Evolutionary conservation across 2,888 invertebrate species (phyloP).

Genomic region (Creontiades dilutus): DNA sequence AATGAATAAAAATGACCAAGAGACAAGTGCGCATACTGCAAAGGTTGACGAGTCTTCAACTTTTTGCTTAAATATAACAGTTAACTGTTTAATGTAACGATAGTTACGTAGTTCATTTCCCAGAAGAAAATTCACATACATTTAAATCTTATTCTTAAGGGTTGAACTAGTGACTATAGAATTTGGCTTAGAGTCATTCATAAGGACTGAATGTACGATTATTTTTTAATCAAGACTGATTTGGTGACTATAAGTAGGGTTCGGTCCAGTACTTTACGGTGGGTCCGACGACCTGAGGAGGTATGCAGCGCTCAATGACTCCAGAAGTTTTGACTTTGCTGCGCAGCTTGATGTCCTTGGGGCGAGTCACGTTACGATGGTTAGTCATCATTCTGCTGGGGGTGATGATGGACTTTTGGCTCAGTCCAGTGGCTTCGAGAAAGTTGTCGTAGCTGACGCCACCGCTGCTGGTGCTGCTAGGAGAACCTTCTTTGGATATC

Average conservation of each 20-base stretch:
- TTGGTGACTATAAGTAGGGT: conserved; percentile 78
- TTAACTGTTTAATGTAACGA: not conserved
- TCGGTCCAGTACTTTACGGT: conserved; percentile 80
- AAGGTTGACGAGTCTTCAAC: too few species aligned
- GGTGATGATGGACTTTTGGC: conserved; percentile 88
- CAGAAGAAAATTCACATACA: not conserved
- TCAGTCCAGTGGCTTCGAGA: conserved; percentile 88
- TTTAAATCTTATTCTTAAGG: not conserved
- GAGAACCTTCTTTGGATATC: conserved; percentile 79
- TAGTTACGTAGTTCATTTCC: not conserved
- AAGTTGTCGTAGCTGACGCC: conserved; percentile 84
- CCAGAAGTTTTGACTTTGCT: conserved; percentile 83
- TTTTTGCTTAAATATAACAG: too few species aligned
- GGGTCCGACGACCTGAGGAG: conserved; percentile 77
- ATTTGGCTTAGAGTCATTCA: conserved; percentile 15
- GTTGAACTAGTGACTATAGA: conserved; percentile 22
- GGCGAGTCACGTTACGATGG: conserved; percentile 87
- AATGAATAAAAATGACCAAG: too few species aligned
- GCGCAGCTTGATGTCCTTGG: conserved; percentile 88
- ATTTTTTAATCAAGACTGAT: not conserved
- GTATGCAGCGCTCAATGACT: conserved; percentile 79
- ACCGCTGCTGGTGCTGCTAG: conserved; percentile 77
- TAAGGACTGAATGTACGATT: not conserved
- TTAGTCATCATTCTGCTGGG: conserved; percentile 85
- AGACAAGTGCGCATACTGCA: too few species aligned